Percentiles rank a stretch among this genome's conserved stretches.
Evolutionary conservation across 1,140 invertebrate genomes (phyloP).

Genomic region (Macrocentrus cingulum): DNA sequence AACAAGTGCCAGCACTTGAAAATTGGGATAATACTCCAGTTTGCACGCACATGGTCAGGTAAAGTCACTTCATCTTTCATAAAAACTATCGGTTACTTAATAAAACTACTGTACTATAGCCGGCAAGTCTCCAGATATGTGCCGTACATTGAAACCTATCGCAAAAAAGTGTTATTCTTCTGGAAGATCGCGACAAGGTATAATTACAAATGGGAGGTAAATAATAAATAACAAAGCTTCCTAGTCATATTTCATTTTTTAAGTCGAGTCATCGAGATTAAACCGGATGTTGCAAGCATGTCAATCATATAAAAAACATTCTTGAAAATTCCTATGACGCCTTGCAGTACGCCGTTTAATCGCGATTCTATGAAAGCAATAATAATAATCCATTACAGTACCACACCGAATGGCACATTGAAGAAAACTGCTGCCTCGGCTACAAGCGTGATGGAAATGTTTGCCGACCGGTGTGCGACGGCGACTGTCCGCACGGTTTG

Average conservation of each 20-base stretch:
- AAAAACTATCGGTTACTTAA: neutral
- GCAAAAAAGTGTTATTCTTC: neutral
- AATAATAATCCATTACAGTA: conserved; percentile 11
- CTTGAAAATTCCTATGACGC: neutral
- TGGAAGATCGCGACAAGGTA: neutral
- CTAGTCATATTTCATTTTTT: neutral
- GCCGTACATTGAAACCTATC: conserved; percentile 33
- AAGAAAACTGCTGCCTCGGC: conserved; percentile 63
- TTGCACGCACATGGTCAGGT: too few relatives aligned
- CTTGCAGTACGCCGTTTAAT: too few relatives aligned
- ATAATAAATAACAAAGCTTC: too few relatives aligned
- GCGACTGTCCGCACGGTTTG: conserved; percentile 47
- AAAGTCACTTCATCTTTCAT: neutral
- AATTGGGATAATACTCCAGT: too few relatives aligned
- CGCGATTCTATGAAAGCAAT: neutral
- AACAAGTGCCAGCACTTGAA: too few relatives aligned
- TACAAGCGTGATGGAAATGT: conserved; percentile 59
- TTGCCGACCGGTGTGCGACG: conserved; percentile 61
- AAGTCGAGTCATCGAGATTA: neutral
- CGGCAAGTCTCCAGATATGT: conserved; percentile 6
- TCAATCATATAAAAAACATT: neutral
- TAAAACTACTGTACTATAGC: conserved; percentile 19
- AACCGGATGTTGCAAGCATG: too few relatives aligned
- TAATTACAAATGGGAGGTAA: conserved; percentile 34
- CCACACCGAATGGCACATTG: conserved; percentile 13